A percentile compares a stretch with the other conserved stretches of the same genome.
These are phyloP conservation scores for Podarcis cretensis DNA, from an alignment of 2,113 vertebrate genomes.

Conservation along the genomic window DNA sequence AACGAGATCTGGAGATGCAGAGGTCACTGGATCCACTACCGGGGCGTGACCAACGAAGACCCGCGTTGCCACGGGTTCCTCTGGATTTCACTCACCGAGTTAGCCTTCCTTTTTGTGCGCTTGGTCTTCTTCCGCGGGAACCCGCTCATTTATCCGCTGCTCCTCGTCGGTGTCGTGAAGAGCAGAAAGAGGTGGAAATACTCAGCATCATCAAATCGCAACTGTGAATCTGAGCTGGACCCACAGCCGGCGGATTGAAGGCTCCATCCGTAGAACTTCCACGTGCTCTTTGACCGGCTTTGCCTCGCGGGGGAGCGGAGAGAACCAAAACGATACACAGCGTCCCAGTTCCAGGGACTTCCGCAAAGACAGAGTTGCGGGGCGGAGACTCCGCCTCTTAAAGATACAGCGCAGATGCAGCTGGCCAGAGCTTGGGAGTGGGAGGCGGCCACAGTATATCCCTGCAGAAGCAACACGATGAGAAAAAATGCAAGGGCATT, in stretches of 20 bases:
- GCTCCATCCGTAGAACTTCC: background rate
- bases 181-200: background rate
- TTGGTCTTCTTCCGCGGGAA: too few relatives aligned
- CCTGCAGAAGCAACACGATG: too few relatives aligned
- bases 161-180: background rate
- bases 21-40: too few relatives aligned
- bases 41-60: background rate
- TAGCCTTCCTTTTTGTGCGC: background rate
- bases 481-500: background rate
- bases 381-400: background rate
- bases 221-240: rapidly evolving
- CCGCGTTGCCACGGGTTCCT: too few relatives aligned
- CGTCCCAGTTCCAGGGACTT: background rate
- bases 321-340: background rate
- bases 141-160: background rate
- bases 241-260: background rate
- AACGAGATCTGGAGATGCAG: background rate
- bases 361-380: background rate
- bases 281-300: rapidly evolving
- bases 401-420: slow-evolving; percentile 11
- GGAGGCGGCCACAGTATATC: background rate
- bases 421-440: background rate
- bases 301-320: background rate
- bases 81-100: background rate
- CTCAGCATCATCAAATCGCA: too few relatives aligned